Conservation (phyloP, 2,113 vertebrate species). For the Nycticryphes semicollaris region DNA sequence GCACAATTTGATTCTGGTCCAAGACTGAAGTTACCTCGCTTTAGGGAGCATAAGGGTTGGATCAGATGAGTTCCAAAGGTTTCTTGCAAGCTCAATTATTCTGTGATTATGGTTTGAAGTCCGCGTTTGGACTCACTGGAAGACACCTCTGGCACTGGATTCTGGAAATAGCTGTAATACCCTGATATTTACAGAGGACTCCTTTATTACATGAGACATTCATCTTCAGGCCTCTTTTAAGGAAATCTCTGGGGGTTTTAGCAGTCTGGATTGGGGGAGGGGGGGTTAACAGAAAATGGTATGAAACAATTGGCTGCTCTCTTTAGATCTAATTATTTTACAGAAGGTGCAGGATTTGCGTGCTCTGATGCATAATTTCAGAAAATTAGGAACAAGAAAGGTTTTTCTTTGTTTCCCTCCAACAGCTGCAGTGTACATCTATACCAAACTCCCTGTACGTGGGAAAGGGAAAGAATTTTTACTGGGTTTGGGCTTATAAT, state of each 20-base stretch:
- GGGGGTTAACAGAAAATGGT: not conserved
- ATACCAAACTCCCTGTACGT: not conserved
- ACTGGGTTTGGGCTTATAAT: fast-evolving
- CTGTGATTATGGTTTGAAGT: not conserved
- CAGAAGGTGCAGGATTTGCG: not conserved
- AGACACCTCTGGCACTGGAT: not conserved
- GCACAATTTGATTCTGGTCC: not conserved
- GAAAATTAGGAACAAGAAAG: not conserved
- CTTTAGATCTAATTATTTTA: not conserved
- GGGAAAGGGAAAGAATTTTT: not conserved
- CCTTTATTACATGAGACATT: fast-evolving
- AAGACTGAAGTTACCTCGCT: not conserved
- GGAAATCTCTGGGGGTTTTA: not conserved
- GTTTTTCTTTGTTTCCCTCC: not conserved
- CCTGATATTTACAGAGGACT: not conserved
- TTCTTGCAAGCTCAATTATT: not conserved
- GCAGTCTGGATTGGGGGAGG: not conserved
- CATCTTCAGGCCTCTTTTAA: not conserved
- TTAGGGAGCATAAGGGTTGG: not conserved
- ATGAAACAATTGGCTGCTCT: not conserved
- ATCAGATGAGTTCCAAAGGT: not conserved
- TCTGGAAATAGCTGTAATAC: not conserved
- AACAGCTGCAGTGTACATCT: not conserved
- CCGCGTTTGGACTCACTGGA: not conserved
- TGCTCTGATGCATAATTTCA: not conserved